These are phyloP conservation scores for Melangyna quadrimaculata DNA, from an alignment of 2,888 invertebrate genomes.

Conservation along the genomic window DNA sequence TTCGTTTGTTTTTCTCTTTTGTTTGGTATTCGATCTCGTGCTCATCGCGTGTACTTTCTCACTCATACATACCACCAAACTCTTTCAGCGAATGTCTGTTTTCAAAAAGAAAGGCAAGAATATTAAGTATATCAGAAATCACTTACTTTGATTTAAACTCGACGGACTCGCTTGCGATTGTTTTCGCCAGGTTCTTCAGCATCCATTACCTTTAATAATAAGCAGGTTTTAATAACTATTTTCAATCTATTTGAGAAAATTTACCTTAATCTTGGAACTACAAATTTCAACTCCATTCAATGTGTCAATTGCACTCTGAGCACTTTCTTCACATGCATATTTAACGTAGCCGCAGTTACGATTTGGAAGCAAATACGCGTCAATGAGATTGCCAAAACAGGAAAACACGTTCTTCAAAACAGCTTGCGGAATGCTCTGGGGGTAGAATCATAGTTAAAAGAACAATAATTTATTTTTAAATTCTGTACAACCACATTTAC, in stretches of 20 bases:
- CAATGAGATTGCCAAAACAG: constrained; percentile 94
- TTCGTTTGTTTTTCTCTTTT: not conserved
- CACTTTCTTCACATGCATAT: constrained; percentile 88
- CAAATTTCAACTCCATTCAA: constrained; percentile 94
- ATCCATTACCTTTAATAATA: constrained; percentile 87
- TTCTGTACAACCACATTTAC: not conserved
- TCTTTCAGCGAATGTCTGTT: not conserved
- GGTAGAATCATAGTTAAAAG: constrained; percentile 60
- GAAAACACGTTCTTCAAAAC: constrained; percentile 94
- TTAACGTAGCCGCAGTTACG: constrained; percentile 96
- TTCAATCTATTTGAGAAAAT: not conserved
- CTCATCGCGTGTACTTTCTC: not conserved
- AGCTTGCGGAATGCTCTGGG: constrained; percentile 87
- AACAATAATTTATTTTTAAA: not conserved
- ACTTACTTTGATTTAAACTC: constrained; percentile 77
- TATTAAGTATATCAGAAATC: not conserved
- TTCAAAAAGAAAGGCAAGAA: not conserved
- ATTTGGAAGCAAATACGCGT: constrained; percentile 93
- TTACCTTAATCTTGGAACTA: constrained; percentile 86
- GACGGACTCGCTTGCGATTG: constrained; percentile 78
- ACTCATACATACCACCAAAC: constrained; percentile 57
- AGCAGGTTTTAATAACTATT: not conserved
- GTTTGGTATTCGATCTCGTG: no score
- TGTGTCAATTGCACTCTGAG: constrained; percentile 81
- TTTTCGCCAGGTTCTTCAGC: constrained; percentile 87